Conservation (phyloP, 2,888 invertebrate species). For the Papilio elwesi region DNA sequence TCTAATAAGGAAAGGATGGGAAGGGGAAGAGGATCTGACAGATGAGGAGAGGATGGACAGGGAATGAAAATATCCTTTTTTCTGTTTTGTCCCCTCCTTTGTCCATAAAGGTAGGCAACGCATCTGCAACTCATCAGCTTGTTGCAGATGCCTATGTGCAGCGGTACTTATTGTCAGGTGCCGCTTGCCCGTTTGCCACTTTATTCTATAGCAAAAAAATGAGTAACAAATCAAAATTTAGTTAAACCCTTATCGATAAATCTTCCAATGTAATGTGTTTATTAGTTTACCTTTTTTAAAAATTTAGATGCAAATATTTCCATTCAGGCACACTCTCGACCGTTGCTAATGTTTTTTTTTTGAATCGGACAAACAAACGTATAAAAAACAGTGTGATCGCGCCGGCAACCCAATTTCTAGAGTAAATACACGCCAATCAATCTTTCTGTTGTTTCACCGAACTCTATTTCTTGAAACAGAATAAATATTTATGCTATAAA, state of each 20-base stretch:
- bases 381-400: constrained; percentile 37
- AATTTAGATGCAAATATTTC: constrained; percentile 26
- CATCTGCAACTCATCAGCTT: no score
- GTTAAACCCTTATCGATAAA: constrained; percentile 1
- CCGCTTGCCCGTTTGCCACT: no score
- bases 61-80: no score
- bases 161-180: no score
- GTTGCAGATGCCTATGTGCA: no score
- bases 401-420: constrained; percentile 47
- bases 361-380: constrained; percentile 36
- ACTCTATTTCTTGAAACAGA: constrained; percentile 33
- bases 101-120: no score
- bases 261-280: constrained; percentile 8
- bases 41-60: no score
- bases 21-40: no score
- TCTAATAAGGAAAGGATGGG: no score
- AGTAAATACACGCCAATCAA: constrained; percentile 50
- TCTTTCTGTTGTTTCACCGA: constrained; percentile 38
- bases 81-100: no score
- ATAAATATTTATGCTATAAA: constrained; percentile 23
- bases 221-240: neutral
- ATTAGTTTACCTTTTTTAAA: constrained; percentile 24
- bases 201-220: no score
- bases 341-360: constrained; percentile 33
- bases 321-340: neutral